Evolutionary conservation across 2,797 vertebrate genomes (phyloP), one percentile per base, ranked within the genome.

Genomic region (Mallotus villosus): DNA sequence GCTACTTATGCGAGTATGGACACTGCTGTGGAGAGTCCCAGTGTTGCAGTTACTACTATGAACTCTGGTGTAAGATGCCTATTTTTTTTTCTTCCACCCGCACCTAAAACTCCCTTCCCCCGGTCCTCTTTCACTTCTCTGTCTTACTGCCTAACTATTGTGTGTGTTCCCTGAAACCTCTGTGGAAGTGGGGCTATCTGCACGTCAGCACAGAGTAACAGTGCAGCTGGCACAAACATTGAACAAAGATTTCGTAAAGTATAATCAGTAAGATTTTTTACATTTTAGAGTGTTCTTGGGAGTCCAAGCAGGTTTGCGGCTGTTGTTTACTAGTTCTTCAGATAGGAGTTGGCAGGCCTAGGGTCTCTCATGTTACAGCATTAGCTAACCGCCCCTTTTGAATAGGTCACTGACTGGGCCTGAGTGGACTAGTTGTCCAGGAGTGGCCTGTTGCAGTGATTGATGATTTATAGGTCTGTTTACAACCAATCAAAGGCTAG

Each of bases 1-100:
- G 92, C 91, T 97, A 97, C 87, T 91, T 91, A 86, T 98, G 97
- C 91, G 95, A 96, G 77, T 94, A 93, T 1, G 97, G 97, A 77
- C 93, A 98, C 87, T 98, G 97, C 94, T 98, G 97, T 87, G 95
- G 94, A 90, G 95, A 96, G 83, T 94, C 94, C 25, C 94, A 96
- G 88, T 98, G 97, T 92, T 98, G 97, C 92, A 97, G 91, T 90
- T 95, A 96, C 93, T 96, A 97, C 91, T 97, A 98, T 84, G 96
- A 98, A 86, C 94, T 98, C 79, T 98, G 97, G 97, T 98, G 97
- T 98, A 95, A 97, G 91, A 91, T 29, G 16, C 24, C 32, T 61
- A 27, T 41, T n/a, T 29, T 19, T 19, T 16, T 22, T 32, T 12
- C 5, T 22, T 34, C 24, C 34, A 17, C 9, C 11, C 9, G 41